A percentile compares a stretch with the other conserved stretches of the same genome.
These are phyloP conservation scores for Oxygymnocypris stewartii DNA, from an alignment of 2,113 vertebrate species.

Conservation along the genomic window DNA sequence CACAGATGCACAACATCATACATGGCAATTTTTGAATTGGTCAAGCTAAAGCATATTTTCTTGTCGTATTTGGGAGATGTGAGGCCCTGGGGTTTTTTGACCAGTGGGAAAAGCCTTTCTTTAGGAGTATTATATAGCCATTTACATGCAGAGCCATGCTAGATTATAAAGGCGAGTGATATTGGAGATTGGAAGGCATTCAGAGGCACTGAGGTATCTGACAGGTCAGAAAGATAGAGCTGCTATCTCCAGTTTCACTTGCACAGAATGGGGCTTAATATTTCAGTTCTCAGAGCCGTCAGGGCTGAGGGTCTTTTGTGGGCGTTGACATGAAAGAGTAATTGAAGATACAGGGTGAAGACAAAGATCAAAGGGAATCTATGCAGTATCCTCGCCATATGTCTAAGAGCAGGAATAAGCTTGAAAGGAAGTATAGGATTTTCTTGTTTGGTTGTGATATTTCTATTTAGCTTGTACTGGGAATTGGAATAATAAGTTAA, in stretches of 20 bases:
- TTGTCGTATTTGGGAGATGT: constrained; percentile 1
- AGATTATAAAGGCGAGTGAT: constrained; percentile 48
- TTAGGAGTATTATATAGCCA: constrained; percentile 45
- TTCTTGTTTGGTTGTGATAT: neutral
- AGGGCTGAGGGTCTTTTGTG: constrained; percentile 46
- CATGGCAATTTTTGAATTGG: neutral
- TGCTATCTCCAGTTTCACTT: constrained; percentile 47
- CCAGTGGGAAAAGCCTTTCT: constrained; percentile 37
- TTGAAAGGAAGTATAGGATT: constrained; percentile 9
- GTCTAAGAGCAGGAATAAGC: neutral
- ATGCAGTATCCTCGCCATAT: neutral
- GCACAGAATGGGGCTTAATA: constrained; percentile 47
- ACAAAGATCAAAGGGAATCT: constrained; percentile 11
- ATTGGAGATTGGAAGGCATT: constrained; percentile 46
- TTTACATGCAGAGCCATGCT: constrained; percentile 48
- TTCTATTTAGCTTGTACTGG: neutral
- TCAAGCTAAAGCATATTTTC: constrained; percentile 9
- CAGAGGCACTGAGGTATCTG: constrained; percentile 37
- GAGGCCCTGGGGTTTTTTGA: constrained; percentile 16
- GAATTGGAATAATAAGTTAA: neutral
- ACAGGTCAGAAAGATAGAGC: constrained; percentile 49
- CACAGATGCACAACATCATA: neutral
- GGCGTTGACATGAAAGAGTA: constrained; percentile 45
- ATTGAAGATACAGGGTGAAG: constrained; percentile 50
- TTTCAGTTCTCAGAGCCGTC: constrained; percentile 39